These are phyloP conservation scores for Pyrrhosoma nymphula DNA, from an alignment of 2,888 invertebrate genomes.

Conservation along the genomic window DNA sequence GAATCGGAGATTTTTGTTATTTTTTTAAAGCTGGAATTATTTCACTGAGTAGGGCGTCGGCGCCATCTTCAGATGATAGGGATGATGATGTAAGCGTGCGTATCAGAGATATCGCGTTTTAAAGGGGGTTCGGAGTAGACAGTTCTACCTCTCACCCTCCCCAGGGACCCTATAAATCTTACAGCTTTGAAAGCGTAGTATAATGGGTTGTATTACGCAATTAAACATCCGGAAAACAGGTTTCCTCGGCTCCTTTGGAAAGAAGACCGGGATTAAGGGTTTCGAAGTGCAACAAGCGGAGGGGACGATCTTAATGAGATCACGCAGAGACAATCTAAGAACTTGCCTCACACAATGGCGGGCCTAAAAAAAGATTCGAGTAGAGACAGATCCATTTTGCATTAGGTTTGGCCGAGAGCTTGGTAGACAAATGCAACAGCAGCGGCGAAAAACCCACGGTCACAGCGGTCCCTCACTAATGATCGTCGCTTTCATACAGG, in stretches of 20 bases:
- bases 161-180: not conserved
- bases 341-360: not conserved
- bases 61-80: not conserved
- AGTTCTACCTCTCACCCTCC: not conserved
- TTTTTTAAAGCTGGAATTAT: not conserved
- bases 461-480: no score
- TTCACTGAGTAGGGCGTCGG: not conserved
- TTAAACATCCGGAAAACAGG: not conserved
- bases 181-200: not conserved
- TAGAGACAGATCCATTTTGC: not conserved
- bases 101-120: not conserved
- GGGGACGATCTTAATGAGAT: not conserved
- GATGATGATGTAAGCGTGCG: not conserved
- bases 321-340: slow-evolving; percentile 1
- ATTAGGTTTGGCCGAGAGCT: no score
- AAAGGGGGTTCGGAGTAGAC: not conserved
- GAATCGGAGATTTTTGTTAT: not conserved
- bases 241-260: not conserved
- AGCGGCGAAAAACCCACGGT: no score
- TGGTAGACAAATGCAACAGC: no score
- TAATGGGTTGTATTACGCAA: not conserved
- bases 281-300: not conserved
- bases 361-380: not conserved
- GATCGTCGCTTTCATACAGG: no score
- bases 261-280: not conserved